Conservation (phyloP, 2,113 vertebrate genomes). For the Cromileptes altivelis region DNA sequence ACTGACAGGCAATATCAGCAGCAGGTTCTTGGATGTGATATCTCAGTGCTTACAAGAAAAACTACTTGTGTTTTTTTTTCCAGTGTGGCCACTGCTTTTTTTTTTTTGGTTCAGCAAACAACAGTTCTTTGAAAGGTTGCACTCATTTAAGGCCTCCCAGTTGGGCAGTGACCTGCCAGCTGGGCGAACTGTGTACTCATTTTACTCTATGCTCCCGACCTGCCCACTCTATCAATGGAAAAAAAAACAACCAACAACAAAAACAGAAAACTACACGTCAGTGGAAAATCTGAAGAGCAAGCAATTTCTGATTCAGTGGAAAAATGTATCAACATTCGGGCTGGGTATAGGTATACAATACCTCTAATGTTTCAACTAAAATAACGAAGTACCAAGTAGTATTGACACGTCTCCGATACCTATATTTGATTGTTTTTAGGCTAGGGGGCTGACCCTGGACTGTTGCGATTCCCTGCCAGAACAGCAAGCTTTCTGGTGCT, state of each 20-base stretch:
- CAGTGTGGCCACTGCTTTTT: conserved; percentile 28
- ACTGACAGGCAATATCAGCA: conserved; percentile 44
- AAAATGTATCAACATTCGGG: background rate
- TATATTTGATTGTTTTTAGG: too few relatives aligned
- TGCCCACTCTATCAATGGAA: background rate
- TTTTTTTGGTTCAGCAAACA: conserved; percentile 61
- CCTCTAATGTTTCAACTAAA: too few relatives aligned
- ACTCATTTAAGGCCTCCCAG: conserved; percentile 59
- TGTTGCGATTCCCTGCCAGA: too few relatives aligned
- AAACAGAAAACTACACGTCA: conserved; percentile 9
- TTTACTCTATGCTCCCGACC: conserved; percentile 52
- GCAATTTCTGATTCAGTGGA: background rate
- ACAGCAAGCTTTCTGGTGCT: too few relatives aligned
- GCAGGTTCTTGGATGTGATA: conserved; percentile 41
- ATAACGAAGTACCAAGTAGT: too few relatives aligned
- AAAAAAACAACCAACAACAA: conserved; percentile 21
- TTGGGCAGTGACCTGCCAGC: conserved; percentile 55
- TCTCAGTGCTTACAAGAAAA: conserved; percentile 51
- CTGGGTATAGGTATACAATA: too few relatives aligned
- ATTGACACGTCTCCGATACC: too few relatives aligned
- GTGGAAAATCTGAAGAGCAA: conserved; percentile 9
- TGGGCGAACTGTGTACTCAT: conserved; percentile 50
- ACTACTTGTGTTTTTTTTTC: conserved; percentile 53
- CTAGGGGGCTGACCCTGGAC: too few relatives aligned
- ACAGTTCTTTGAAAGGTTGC: conserved; percentile 59